Percentiles rank a stretch among this genome's conserved stretches.
These are phyloP conservation scores for Rana temporaria DNA, from an alignment of 2,113 vertebrate species.

Conservation along the genomic window DNA sequence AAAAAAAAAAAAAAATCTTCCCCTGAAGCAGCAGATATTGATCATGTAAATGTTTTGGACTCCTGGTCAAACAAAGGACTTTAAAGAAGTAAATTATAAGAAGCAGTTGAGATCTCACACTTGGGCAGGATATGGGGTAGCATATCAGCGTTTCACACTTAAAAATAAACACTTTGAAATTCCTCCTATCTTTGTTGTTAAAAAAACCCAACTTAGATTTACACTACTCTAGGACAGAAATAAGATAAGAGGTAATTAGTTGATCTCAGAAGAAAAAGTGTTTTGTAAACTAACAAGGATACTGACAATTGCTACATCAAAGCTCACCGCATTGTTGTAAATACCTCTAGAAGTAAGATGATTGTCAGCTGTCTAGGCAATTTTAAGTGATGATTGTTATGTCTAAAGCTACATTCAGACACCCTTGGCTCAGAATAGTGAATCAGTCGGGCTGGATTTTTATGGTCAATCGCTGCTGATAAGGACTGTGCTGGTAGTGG, in stretches of 20 bases:
- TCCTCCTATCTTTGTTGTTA: constrained; percentile 2
- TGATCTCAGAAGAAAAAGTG: neutral
- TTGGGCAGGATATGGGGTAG: constrained; percentile 1
- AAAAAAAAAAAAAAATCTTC: constrained; percentile 86
- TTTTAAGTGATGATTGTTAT: too few relatives aligned
- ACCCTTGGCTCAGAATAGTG: too few relatives aligned
- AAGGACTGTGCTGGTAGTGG: too few relatives aligned
- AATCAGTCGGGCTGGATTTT: too few relatives aligned
- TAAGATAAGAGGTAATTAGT: neutral
- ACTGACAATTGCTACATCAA: too few relatives aligned
- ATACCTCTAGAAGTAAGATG: too few relatives aligned
- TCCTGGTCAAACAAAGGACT: constrained; percentile 68
- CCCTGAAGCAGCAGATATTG: constrained; percentile 85
- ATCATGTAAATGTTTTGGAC: constrained; percentile 85
- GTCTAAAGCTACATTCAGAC: too few relatives aligned
- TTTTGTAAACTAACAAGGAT: neutral
- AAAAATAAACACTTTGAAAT: neutral
- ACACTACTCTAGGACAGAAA: neutral
- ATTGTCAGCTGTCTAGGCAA: too few relatives aligned
- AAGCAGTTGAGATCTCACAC: constrained; percentile 20
- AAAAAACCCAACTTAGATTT: neutral
- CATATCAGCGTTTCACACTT: constrained; percentile 12
- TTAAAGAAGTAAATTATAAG: constrained; percentile 58
- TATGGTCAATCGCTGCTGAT: too few relatives aligned
- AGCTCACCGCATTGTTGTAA: too few relatives aligned